Conservation (phyloP, 1,140 invertebrate genomes). For the Eciton burchellii region DNA sequence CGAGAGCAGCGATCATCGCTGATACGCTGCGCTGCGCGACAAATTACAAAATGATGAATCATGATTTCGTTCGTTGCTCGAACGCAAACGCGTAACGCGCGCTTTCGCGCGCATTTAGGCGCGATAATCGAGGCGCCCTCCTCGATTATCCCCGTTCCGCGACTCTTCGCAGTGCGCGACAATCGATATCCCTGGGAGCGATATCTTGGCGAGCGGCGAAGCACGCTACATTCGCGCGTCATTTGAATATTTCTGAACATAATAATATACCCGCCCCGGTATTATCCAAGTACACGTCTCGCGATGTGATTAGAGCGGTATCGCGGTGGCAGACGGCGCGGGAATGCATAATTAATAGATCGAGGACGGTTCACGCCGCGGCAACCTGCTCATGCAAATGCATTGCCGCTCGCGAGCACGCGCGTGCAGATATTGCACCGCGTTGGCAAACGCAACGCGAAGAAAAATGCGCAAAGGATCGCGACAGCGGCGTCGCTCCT, state of each 20-base stretch:
- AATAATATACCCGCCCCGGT: background rate
- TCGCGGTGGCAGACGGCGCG: background rate
- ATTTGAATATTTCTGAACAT: background rate
- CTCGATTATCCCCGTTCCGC: background rate
- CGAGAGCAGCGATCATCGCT: background rate
- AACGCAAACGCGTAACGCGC: background rate
- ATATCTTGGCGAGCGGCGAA: background rate
- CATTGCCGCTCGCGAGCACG: background rate
- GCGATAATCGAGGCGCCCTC: background rate
- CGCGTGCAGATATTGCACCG: slow-evolving; percentile 28
- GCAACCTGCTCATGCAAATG: slow-evolving; percentile 39
- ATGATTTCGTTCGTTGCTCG: background rate
- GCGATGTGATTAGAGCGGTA: slow-evolving; percentile 11
- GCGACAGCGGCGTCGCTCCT: slow-evolving; percentile 64
- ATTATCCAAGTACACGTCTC: no score
- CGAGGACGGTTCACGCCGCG: background rate
- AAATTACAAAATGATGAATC: background rate
- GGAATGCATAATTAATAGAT: slow-evolving; percentile 36
- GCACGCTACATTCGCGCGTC: background rate
- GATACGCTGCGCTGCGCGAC: background rate
- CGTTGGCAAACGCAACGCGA: slow-evolving; percentile 12
- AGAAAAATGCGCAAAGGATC: slow-evolving; percentile 42
- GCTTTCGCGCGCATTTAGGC: background rate
- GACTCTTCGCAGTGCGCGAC: background rate
- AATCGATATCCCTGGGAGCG: no score